A percentile compares a stretch with the other conserved stretches of the same genome.
These are phyloP conservation scores for Okamejei kenojei DNA, from an alignment of 2,797 vertebrate species.

Conservation along the genomic window DNA sequence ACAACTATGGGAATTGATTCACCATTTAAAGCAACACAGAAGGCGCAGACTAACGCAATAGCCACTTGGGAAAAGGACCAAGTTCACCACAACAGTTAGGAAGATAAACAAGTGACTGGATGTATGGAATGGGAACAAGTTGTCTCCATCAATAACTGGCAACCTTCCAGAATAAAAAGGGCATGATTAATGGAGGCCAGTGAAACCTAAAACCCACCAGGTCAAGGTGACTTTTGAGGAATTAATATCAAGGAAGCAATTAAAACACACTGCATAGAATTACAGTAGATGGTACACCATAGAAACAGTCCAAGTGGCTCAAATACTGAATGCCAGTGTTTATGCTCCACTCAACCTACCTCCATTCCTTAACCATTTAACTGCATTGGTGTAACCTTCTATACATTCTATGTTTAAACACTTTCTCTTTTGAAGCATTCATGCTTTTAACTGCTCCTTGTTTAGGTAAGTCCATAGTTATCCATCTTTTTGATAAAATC, in stretches of 20 bases:
- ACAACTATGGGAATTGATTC: background rate
- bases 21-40: background rate
- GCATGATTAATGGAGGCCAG: background rate
- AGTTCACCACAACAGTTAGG: background rate
- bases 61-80: background rate
- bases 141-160: background rate
- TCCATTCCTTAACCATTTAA: background rate
- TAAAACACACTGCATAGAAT: background rate
- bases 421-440: background rate
- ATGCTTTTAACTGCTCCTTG: background rate
- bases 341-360: background rate
- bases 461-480: background rate
- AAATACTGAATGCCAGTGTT: no score
- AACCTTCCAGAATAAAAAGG: background rate
- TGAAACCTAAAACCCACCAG: background rate
- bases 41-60: background rate
- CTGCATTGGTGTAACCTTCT: background rate
- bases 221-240: background rate
- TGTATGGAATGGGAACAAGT: background rate
- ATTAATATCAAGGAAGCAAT: background rate
- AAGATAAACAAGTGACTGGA: background rate
- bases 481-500: background rate
- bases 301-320: background rate
- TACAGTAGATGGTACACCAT: background rate
- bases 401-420: background rate